phyloP scores from a whole-genome alignment of 2,797 vertebrate species.

The Moxostoma hubbsi region DNA sequence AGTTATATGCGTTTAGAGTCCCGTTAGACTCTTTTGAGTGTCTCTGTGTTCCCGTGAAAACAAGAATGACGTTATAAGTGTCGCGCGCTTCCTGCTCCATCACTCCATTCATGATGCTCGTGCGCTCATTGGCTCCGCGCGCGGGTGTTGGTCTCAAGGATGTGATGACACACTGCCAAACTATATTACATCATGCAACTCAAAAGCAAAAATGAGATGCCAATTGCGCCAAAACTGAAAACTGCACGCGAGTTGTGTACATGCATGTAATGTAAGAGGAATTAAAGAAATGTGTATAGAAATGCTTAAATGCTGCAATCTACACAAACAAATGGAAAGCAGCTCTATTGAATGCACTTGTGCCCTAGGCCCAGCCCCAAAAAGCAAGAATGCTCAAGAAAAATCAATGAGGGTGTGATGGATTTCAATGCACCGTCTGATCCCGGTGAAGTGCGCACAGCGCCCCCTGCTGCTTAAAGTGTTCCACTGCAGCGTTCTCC shows the following conservation, averaged over 20 bases:
- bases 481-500: background rate
- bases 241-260: background rate
- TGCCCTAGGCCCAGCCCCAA: too few relatives aligned
- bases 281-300: too few relatives aligned
- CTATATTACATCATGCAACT: background rate
- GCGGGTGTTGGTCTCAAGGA: background rate
- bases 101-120: background rate
- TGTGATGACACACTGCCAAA: background rate
- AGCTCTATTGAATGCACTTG: too few relatives aligned
- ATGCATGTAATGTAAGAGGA: too few relatives aligned
- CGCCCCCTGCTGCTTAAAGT: too few relatives aligned
- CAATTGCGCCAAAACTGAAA: background rate
- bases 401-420: too few relatives aligned
- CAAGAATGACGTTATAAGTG: background rate
- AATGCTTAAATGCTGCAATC: too few relatives aligned
- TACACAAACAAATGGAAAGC: too few relatives aligned
- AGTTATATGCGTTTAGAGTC: background rate
- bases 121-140: background rate
- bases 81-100: background rate
- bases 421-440: too few relatives aligned
- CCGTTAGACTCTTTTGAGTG: background rate
- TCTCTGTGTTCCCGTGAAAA: background rate
- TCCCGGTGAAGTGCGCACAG: too few relatives aligned
- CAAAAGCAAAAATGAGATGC: background rate
- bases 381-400: too few relatives aligned